Base-by-base conservation (phyloP, 1,140 invertebrate genomes). In the Drosophila jambulina region DNA sequence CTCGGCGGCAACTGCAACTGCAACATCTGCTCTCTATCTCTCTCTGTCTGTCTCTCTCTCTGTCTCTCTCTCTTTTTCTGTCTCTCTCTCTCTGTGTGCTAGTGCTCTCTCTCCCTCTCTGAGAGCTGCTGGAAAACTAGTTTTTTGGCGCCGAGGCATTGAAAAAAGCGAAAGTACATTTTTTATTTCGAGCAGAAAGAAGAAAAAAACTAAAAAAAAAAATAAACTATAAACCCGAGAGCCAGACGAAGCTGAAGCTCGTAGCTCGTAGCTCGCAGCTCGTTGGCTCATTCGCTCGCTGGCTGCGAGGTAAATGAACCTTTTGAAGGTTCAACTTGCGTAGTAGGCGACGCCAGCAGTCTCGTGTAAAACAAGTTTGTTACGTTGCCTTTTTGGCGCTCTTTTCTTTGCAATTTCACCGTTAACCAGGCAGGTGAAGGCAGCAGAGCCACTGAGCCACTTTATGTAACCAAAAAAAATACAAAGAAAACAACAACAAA, bases 101-200 rank as follows among this genome's bases (percentile, higher is more conserved):
- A 8, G n/a, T 9, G 10, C 34, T 36, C 34, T 4, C 27, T 27
- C 27, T 36, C n/a, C n/a, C 38, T 29, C 29, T 36, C 68, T 34
- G 34, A 32, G 45, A 46, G 49, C 17, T 36, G 83, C 83, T 87
- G 74, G 36, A 76, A 88, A 91, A 91, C 87, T 91, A 91, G 87
- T 91, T 91, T 60, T 90, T 77, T 90, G 78, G 64, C 75, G 85
- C 78, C 85, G 85, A 91, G 90, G 86, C 91, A 92, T 92, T 92
- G 91, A 92, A 92, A 92, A 90, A 92, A 90, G 85, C 82, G 91
- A 92, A 92, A 92, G 91, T 92, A 86, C 75, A 91, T 91, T 91
- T 83, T 91, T 88, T 71, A 79, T 65, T 79, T 79, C 78, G 32
- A 38, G 54, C 61, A 57, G 17, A 57, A 25, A 10, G 32, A 59